Evolutionary conservation across 1,140 invertebrate genomes (phyloP).

Genomic region (Manduca sexta): DNA sequence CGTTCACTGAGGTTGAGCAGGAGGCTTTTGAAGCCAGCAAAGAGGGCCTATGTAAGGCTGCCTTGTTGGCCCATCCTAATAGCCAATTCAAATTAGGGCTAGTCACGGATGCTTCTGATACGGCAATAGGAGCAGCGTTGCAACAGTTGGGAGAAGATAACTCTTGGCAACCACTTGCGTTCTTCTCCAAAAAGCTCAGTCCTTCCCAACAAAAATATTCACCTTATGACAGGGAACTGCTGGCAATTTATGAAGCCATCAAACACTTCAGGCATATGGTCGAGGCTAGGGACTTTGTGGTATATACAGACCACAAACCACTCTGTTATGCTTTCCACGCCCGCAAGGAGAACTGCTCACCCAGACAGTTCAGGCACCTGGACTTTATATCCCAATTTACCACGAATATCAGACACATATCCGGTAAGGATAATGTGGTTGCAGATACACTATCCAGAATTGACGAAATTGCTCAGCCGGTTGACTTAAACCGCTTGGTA

Average conservation of each 20-base stretch:
- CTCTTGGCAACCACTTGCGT: slow-evolving; percentile 22
- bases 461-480: neutral
- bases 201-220: slow-evolving; percentile 9
- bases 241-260: slow-evolving; percentile 1
- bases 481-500: neutral
- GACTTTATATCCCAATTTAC: slow-evolving; percentile 15
- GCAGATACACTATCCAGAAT: slow-evolving; percentile 12
- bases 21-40: slow-evolving; percentile 14
- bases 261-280: slow-evolving; percentile 12
- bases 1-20: neutral
- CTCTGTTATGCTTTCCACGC: slow-evolving; percentile 2
- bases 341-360: slow-evolving; percentile 3
- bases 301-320: slow-evolving; percentile 15
- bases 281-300: slow-evolving; percentile 3
- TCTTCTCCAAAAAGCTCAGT: slow-evolving; percentile 6
- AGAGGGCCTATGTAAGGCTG: slow-evolving; percentile 7
- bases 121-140: slow-evolving; percentile 37
- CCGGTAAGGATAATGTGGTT: slow-evolving; percentile 11
- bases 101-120: slow-evolving; percentile 48
- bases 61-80: slow-evolving; percentile 28
- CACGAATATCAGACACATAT: slow-evolving; percentile 10
- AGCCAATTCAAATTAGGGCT: slow-evolving; percentile 35
- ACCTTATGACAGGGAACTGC: slow-evolving; percentile 10
- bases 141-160: slow-evolving; percentile 28
- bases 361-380: slow-evolving; percentile 9